phyloP scores from a whole-genome alignment of 2,888 invertebrate genomes.

The Lycocerus yunnanus region DNA sequence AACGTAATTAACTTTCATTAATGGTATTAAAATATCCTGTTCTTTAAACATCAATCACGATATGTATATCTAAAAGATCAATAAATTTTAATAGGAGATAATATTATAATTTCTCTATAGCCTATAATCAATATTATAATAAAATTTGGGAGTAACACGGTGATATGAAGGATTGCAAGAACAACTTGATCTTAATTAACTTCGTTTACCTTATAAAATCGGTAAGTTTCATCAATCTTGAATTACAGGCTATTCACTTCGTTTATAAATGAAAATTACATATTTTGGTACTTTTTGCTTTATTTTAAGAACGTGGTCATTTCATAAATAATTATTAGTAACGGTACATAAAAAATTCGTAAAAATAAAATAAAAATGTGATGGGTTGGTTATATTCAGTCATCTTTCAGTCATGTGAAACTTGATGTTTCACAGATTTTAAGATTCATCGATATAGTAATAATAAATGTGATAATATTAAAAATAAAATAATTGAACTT shows the following conservation, averaged over 20 bases:
- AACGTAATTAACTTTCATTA: no score
- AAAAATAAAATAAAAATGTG: neutral
- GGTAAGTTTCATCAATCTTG: neutral
- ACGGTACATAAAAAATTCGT: neutral
- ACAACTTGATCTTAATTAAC: neutral
- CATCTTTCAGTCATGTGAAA: no score
- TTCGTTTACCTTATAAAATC: neutral
- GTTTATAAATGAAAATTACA: neutral
- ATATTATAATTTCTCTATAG: neutral
- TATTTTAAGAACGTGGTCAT: neutral
- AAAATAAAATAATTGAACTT: no score
- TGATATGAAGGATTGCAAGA: neutral
- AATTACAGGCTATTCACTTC: neutral
- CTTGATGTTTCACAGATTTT: neutral
- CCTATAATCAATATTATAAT: no score
- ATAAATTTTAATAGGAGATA: neutral
- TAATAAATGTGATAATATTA: neutral
- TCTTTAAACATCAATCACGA: no score
- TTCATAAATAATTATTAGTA: neutral
- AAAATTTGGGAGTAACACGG: neutral
- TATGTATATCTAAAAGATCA: no score
- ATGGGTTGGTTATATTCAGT: neutral
- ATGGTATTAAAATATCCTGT: no score
- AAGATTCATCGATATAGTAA: neutral
- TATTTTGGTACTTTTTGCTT: neutral